Conservation (phyloP, 2,888 invertebrate species). For the Drosophila robusta region DNA sequence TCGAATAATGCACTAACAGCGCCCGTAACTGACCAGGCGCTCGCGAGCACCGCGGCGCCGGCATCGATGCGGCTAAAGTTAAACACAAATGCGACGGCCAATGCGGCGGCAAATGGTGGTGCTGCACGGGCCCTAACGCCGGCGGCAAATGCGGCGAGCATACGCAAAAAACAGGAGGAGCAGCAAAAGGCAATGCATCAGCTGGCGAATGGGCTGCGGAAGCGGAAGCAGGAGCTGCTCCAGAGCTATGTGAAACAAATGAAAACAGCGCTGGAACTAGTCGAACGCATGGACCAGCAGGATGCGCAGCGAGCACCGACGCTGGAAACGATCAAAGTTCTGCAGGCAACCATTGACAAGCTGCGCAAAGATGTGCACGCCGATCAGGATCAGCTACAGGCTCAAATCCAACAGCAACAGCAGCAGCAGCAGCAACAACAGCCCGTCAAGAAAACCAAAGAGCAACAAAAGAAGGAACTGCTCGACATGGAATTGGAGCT, state of each 20-base stretch:
- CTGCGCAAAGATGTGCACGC: slow-evolving; percentile 84
- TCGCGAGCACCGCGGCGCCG: slow-evolving; percentile 67
- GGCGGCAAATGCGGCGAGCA: slow-evolving; percentile 87
- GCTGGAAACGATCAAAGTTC: slow-evolving; percentile 92
- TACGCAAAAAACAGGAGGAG: slow-evolving; percentile 91
- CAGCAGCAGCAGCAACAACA: slow-evolving; percentile 59
- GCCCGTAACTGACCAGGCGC: slow-evolving; percentile 50
- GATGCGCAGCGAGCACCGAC: slow-evolving; percentile 91
- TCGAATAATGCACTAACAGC: slow-evolving; percentile 16
- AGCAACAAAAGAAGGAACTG: slow-evolving; percentile 94
- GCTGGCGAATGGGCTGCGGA: slow-evolving; percentile 92
- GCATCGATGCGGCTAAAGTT: slow-evolving; percentile 65
- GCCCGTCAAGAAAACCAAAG: slow-evolving; percentile 88
- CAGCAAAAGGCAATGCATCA: slow-evolving; percentile 91
- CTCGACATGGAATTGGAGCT: slow-evolving; percentile 96
- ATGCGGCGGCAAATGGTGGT: slow-evolving; percentile 85
- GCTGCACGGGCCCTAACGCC: slow-evolving; percentile 85
- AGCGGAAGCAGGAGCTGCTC: slow-evolving; percentile 93
- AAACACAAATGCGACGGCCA: slow-evolving; percentile 55
- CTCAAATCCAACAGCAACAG: slow-evolving; percentile 83
- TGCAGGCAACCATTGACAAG: slow-evolving; percentile 92
- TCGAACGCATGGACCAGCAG: slow-evolving; percentile 90
- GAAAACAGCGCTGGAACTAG: slow-evolving; percentile 91
- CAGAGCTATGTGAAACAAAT: slow-evolving; percentile 96
- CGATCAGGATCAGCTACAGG: slow-evolving; percentile 84